Conservation (phyloP, 1,140 invertebrate genomes). For the Latrodectus geometricus region DNA sequence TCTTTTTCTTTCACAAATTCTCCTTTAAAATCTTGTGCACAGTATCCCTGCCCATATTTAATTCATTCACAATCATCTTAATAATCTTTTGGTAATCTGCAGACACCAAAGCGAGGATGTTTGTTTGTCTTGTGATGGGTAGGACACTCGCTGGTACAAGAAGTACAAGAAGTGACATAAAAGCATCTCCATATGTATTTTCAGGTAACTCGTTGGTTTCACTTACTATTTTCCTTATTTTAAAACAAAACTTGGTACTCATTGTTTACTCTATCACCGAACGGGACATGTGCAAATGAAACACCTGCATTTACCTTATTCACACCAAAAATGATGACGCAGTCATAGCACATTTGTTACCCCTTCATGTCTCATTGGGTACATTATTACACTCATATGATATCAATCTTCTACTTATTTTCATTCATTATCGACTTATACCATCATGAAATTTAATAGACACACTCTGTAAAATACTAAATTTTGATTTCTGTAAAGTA, state of each 20-base stretch:
- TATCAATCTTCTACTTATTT: no score
- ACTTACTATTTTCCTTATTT: neutral
- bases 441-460: no score
- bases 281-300: neutral
- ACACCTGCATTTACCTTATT: neutral
- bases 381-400: no score
- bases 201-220: neutral
- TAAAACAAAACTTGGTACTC: neutral
- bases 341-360: no score
- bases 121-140: constrained; percentile 5
- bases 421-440: no score
- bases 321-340: no score
- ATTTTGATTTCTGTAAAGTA: neutral
- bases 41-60: no score
- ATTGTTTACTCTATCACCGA: constrained; percentile 4
- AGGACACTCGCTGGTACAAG: neutral
- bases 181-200: constrained; percentile 6
- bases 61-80: neutral
- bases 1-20: no score
- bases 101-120: neutral
- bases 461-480: no score
- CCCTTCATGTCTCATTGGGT: no score
- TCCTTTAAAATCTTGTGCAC: no score
- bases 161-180: neutral
- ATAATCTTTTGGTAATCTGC: neutral